These are phyloP conservation scores for Bedellia somnulentella DNA, from an alignment of 2,888 invertebrate genomes.

Conservation along the genomic window DNA sequence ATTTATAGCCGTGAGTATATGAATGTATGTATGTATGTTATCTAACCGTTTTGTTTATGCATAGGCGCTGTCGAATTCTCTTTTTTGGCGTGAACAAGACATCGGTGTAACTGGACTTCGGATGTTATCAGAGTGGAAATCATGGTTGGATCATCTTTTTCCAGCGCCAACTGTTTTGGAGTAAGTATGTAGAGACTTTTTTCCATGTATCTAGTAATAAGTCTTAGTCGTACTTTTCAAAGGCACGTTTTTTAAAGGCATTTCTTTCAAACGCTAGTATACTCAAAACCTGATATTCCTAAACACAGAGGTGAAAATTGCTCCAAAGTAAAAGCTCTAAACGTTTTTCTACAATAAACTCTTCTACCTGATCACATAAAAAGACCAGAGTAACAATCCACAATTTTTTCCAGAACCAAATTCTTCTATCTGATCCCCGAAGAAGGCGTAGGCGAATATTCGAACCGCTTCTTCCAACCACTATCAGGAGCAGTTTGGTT, in stretches of 20 bases:
- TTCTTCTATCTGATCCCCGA: slow-evolving; percentile 41
- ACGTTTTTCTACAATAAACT: not conserved
- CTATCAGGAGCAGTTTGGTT: slow-evolving; percentile 45
- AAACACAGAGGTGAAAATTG: no score
- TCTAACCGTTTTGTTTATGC: not conserved
- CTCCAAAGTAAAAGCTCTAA: no score
- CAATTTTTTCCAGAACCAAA: slow-evolving; percentile 26
- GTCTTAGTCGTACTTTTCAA: no score
- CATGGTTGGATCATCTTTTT: slow-evolving; percentile 40
- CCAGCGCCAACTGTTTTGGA: slow-evolving; percentile 32
- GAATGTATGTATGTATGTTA: no score
- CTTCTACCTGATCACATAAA: not conserved
- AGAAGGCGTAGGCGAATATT: slow-evolving; percentile 36
- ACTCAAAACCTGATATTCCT: no score
- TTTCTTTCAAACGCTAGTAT: no score
- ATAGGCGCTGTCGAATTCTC: slow-evolving; percentile 37
- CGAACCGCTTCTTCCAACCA: slow-evolving; percentile 48
- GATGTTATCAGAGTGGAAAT: slow-evolving; percentile 34
- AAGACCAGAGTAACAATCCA: not conserved
- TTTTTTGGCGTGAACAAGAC: slow-evolving; percentile 41
- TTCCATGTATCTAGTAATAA: no score
- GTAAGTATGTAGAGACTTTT: no score
- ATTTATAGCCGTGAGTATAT: no score
- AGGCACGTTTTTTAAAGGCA: no score
- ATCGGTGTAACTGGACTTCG: slow-evolving; percentile 35